These are phyloP conservation scores for Brachionus asplanchnoidis DNA, from an alignment of 1,140 invertebrate species.

Conservation along the genomic window DNA sequence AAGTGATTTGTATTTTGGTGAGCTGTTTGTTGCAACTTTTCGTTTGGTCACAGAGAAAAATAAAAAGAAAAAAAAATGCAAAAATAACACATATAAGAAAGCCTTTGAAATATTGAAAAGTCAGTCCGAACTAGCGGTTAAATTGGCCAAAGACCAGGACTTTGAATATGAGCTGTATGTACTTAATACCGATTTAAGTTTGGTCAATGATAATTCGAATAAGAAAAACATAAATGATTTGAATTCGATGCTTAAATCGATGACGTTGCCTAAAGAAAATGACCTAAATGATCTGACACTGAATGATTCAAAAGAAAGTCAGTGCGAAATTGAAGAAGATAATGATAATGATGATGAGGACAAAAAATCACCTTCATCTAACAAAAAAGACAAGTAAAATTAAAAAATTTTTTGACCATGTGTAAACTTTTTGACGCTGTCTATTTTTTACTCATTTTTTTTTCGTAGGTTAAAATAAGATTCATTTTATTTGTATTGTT, in stretches of 20 bases:
- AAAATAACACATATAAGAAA: neutral
- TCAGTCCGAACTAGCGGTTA: neutral
- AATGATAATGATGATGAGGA: neutral
- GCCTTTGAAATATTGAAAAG: neutral
- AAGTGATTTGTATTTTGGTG: constrained; percentile 12
- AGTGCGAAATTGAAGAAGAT: neutral
- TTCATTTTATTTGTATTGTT: too few relatives aligned
- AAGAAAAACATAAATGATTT: constrained; percentile 7
- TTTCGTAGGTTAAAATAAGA: too few relatives aligned
- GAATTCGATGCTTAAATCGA: neutral
- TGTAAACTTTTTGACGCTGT: neutral
- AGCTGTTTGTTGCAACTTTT: neutral
- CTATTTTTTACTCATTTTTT: too few relatives aligned
- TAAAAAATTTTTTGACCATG: neutral
- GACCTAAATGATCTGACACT: neutral
- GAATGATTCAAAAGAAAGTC: constrained; percentile 37
- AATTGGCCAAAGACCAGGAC: neutral
- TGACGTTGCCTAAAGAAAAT: constrained; percentile 20
- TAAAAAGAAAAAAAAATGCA: constrained; percentile 31
- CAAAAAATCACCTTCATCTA: neutral
- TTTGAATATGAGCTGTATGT: constrained; percentile 27
- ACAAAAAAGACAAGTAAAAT: neutral
- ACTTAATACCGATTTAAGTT: neutral
- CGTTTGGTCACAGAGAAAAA: neutral
- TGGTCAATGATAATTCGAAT: neutral